phyloP scores from a whole-genome alignment of 2,797 vertebrate genomes.

The Anabas testudineus region DNA sequence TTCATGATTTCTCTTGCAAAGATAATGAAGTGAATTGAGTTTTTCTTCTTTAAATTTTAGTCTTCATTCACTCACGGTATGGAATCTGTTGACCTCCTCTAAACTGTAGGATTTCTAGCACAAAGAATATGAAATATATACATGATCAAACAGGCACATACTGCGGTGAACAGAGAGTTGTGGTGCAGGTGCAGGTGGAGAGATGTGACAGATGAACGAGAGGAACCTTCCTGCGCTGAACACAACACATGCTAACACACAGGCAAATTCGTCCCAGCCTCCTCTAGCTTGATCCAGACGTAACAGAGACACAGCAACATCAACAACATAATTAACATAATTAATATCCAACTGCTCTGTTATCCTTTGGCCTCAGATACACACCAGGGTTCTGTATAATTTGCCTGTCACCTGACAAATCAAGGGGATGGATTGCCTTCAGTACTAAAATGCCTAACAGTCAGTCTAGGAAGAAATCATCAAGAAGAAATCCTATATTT shows the following conservation, averaged over 20 bases:
- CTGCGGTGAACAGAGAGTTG: neutral
- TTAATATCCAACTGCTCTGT: neutral
- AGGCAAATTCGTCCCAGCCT: slow-evolving; percentile 30
- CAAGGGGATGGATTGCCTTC: slow-evolving; percentile 10
- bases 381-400: slow-evolving; percentile 1
- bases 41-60: neutral
- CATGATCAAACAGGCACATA: neutral
- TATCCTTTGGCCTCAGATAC: slow-evolving; percentile 7
- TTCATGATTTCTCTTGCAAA: neutral
- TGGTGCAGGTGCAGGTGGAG: neutral
- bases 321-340: neutral
- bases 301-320: slow-evolving; percentile 26
- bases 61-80: too few relatives aligned
- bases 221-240: slow-evolving; percentile 7
- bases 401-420: slow-evolving; percentile 23
- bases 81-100: too few relatives aligned
- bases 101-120: neutral
- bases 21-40: neutral
- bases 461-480: neutral
- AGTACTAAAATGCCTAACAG: slow-evolving; percentile 13
- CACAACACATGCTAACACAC: slow-evolving; percentile 19
- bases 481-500: neutral
- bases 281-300: slow-evolving; percentile 35
- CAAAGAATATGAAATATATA: neutral
- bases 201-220: slow-evolving; percentile 5